phyloP scores from a whole-genome alignment of 2,113 vertebrate species.

The Crotophaga sulcirostris region DNA sequence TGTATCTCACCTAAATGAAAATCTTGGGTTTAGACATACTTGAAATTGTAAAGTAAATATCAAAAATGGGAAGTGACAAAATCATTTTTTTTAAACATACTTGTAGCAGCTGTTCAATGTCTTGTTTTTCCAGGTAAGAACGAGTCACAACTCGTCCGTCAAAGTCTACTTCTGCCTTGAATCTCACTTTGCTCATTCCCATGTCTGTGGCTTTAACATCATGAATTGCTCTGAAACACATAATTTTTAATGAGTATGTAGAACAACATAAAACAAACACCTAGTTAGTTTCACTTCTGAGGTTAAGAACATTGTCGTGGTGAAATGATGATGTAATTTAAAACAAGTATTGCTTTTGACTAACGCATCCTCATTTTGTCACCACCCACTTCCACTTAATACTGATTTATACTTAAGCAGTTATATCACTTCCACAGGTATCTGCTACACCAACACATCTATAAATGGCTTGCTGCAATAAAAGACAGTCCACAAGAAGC shows the following conservation, averaged over 20 bases:
- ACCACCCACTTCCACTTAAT: not conserved
- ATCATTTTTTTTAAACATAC: slow-evolving; percentile 73
- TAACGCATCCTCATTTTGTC: not conserved
- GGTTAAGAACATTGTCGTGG: not conserved
- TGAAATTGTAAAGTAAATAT: not conserved
- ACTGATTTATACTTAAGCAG: not conserved
- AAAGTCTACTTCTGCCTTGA: slow-evolving; percentile 99
- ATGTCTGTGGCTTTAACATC: slow-evolving; percentile 98
- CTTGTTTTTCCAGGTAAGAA: slow-evolving; percentile 97
- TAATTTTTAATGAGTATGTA: not conserved
- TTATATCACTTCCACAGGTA: not conserved
- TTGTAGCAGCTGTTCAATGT: slow-evolving; percentile 93
- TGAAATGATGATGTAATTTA: not conserved
- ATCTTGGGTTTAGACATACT: not conserved
- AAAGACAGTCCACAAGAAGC: not conserved
- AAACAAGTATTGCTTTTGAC: not conserved
- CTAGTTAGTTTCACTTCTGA: not conserved
- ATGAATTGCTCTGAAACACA: slow-evolving; percentile 89
- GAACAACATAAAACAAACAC: not conserved
- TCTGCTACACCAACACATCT: not conserved
- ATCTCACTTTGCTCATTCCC: slow-evolving; percentile 96
- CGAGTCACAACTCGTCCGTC: slow-evolving; percentile 96
- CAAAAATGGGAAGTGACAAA: not conserved
- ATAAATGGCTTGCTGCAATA: not conserved
- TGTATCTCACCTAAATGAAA: not conserved